These are phyloP conservation scores for Drosophila neotestacea DNA, from an alignment of 2,888 invertebrate species.

Conservation along the genomic window DNA sequence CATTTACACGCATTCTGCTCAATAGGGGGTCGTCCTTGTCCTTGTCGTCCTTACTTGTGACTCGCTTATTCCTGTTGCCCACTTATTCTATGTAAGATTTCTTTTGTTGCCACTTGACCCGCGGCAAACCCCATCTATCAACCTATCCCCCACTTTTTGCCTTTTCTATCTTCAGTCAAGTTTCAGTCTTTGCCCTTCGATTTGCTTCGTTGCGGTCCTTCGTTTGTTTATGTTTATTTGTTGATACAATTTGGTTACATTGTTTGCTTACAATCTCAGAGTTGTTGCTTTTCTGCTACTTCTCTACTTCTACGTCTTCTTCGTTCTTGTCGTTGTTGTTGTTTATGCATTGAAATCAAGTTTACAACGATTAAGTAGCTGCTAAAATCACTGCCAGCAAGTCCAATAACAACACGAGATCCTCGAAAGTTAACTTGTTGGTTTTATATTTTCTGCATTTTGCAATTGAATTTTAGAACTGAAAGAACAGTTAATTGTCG, in stretches of 20 bases:
- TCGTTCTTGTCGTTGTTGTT: slow-evolving; percentile 19
- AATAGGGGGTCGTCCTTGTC: slow-evolving; percentile 33
- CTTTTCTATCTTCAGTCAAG: background rate
- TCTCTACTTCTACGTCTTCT: slow-evolving; percentile 25
- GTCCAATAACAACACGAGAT: slow-evolving; percentile 56
- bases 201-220: slow-evolving; percentile 57
- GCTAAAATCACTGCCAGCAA: slow-evolving; percentile 62
- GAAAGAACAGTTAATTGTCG: too few relatives aligned
- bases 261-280: slow-evolving; percentile 76
- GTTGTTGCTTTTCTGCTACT: slow-evolving; percentile 35
- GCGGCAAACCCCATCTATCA: slow-evolving; percentile 55
- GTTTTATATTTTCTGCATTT: background rate
- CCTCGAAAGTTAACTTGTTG: slow-evolving; percentile 28
- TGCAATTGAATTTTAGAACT: too few relatives aligned
- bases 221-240: slow-evolving; percentile 79
- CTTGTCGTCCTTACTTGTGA: background rate
- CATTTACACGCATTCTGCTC: slow-evolving; percentile 66
- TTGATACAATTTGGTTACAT: slow-evolving; percentile 80
- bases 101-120: slow-evolving; percentile 76
- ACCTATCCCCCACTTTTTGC: background rate
- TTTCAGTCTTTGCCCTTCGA: slow-evolving; percentile 29
- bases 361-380: slow-evolving; percentile 75
- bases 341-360: slow-evolving; percentile 60
- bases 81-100: slow-evolving; percentile 56
- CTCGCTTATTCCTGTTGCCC: slow-evolving; percentile 36